Percentiles rank a stretch among this genome's conserved stretches.
Evolutionary conservation across 1,140 invertebrate species (phyloP).

Genomic region (Diabrotica undecimpunctata): DNA sequence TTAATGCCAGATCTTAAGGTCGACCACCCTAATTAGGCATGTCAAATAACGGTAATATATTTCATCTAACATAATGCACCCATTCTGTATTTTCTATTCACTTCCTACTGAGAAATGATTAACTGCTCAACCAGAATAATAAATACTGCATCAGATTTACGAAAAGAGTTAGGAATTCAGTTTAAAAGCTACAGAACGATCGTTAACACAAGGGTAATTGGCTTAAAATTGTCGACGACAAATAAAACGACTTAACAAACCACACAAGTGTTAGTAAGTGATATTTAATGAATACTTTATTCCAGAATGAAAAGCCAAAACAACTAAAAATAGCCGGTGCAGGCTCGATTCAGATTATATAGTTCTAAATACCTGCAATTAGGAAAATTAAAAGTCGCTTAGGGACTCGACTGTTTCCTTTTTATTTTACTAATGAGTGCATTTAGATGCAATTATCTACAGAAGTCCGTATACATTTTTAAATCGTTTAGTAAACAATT

Average conservation of each 20-base stretch:
- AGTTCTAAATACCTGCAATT: constrained; percentile 8
- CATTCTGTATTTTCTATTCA: too few species aligned
- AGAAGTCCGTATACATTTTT: too few species aligned
- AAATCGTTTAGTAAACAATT: too few species aligned
- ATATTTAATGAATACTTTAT: constrained; percentile 11
- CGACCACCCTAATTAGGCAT: too few species aligned
- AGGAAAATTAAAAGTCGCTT: constrained; percentile 8
- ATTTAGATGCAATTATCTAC: too few species aligned
- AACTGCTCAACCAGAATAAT: too few species aligned
- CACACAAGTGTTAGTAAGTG: background rate
- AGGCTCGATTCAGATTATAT: background rate
- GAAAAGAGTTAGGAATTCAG: background rate
- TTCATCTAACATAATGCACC: too few species aligned
- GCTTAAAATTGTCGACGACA: constrained; percentile 2
- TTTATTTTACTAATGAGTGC: too few species aligned
- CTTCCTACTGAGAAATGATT: too few species aligned
- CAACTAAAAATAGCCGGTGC: constrained; percentile 1
- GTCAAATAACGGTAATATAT: too few species aligned
- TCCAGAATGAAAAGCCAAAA: background rate
- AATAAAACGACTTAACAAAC: background rate
- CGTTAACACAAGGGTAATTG: background rate
- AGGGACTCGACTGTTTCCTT: background rate
- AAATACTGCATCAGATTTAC: background rate
- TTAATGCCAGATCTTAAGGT: too few species aligned
- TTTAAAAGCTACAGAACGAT: background rate